These are phyloP conservation scores for Ptychodera flava DNA, from an alignment of 35 echinoderm and acorn worm species.

Conservation along the genomic window DNA sequence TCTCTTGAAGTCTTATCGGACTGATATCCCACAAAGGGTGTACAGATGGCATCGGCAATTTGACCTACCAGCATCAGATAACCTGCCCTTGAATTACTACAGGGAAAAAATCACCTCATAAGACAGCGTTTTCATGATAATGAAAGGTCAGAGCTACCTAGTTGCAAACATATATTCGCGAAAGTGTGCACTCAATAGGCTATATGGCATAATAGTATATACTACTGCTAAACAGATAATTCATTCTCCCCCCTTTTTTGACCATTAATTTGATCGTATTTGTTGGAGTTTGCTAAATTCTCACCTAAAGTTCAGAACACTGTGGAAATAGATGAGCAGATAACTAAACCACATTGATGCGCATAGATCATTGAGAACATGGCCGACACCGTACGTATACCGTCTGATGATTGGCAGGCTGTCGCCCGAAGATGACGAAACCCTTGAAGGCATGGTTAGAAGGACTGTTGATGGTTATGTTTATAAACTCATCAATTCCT, in stretches of 20 bases:
- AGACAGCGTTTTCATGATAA: not conserved
- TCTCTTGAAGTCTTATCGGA: constrained; percentile 49
- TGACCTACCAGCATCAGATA: constrained; percentile 85
- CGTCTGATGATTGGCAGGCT: constrained; percentile 38
- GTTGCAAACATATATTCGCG: no score
- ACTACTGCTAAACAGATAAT: not conserved
- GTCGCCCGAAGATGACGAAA: not conserved
- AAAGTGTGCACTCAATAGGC: no score
- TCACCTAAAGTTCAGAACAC: constrained; percentile 90
- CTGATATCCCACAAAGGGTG: constrained; percentile 89
- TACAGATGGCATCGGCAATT: constrained; percentile 78
- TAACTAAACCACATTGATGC: constrained; percentile 99
- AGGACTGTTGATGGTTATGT: no score
- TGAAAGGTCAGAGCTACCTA: constrained; percentile 1
- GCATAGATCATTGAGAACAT: constrained; percentile 95
- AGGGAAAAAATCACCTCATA: not conserved
- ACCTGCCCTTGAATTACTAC: constrained; percentile 71
- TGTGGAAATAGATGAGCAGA: constrained; percentile 82
- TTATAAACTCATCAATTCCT: no score
- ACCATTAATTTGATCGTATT: no score
- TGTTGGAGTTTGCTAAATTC: no score
- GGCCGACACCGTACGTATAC: constrained; percentile 86
- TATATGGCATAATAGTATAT: no score
- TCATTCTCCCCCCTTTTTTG: no score
- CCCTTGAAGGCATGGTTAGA: no score